Conservation (phyloP, 2,113 vertebrate genomes). For the Scolopax mira region DNA sequence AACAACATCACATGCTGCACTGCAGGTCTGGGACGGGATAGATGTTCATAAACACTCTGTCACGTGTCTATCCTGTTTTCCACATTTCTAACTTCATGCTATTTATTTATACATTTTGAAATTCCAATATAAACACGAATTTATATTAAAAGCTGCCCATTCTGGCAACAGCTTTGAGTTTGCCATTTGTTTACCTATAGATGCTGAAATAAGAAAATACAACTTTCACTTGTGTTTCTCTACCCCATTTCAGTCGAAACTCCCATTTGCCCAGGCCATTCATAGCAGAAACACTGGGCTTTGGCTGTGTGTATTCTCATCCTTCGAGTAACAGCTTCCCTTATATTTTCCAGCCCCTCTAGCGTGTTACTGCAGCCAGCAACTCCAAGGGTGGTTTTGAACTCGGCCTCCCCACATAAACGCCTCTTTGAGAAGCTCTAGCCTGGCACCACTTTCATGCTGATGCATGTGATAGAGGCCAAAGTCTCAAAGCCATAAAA, state of each 20-base stretch:
- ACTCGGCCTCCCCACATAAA: constrained; percentile 13
- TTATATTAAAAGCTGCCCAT: background rate
- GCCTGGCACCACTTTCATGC: constrained; percentile 26
- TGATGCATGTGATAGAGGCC: constrained; percentile 31
- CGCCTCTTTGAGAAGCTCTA: constrained; percentile 19
- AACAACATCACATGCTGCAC: background rate
- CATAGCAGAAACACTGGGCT: background rate
- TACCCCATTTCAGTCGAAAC: background rate
- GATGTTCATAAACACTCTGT: constrained; percentile 1
- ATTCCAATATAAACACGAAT: background rate
- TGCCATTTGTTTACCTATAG: background rate
- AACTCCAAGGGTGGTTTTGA: constrained; percentile 19
- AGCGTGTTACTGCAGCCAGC: background rate
- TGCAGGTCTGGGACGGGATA: background rate
- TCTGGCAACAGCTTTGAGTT: background rate
- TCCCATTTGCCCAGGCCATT: background rate
- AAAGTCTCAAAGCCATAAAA: constrained; percentile 58
- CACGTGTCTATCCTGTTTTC: constrained; percentile 39
- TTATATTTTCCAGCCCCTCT: background rate
- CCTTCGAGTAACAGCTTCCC: background rate
- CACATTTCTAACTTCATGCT: background rate
- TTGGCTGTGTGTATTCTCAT: background rate
- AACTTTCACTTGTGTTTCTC: background rate
- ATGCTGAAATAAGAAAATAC: background rate
- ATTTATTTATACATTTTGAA: constrained; percentile 4